Evolutionary conservation across 2,797 vertebrate species (phyloP).

Genomic region (Melanotaenia maccullochi): DNA sequence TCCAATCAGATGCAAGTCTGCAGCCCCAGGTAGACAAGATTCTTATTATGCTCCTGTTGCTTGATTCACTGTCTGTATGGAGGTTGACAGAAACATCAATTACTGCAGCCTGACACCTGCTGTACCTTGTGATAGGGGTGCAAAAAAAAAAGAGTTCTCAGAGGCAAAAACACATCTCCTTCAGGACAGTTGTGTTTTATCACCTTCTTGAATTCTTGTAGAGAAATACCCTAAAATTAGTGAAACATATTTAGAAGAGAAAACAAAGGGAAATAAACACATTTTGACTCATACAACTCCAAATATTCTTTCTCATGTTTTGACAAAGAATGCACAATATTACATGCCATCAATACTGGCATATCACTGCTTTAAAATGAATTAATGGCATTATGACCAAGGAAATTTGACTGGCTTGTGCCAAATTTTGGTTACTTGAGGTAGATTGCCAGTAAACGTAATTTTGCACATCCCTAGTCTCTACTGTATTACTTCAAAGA

Average conservation of each 20-base stretch:
- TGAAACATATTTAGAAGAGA: neutral
- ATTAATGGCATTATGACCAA: neutral
- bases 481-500: no score
- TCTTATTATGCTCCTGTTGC: conserved; percentile 45
- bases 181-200: neutral
- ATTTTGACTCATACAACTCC: neutral
- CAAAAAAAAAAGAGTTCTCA: conserved; percentile 2
- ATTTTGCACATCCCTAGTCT: no score
- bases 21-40: conserved; percentile 26
- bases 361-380: neutral
- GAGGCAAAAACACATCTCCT: neutral
- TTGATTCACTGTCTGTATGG: conserved; percentile 41
- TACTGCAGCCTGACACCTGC: conserved; percentile 25
- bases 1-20: conserved; percentile 34
- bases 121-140: neutral
- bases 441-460: no score
- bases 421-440: neutral
- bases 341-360: neutral
- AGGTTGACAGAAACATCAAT: conserved; percentile 35
- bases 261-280: neutral
- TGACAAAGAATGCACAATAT: neutral
- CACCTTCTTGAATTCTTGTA: neutral
- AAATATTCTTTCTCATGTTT: neutral
- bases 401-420: neutral
- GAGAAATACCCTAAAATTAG: neutral